Evolutionary conservation across 2,888 invertebrate species (phyloP).

Genomic region (Pediacus dermestoides): DNA sequence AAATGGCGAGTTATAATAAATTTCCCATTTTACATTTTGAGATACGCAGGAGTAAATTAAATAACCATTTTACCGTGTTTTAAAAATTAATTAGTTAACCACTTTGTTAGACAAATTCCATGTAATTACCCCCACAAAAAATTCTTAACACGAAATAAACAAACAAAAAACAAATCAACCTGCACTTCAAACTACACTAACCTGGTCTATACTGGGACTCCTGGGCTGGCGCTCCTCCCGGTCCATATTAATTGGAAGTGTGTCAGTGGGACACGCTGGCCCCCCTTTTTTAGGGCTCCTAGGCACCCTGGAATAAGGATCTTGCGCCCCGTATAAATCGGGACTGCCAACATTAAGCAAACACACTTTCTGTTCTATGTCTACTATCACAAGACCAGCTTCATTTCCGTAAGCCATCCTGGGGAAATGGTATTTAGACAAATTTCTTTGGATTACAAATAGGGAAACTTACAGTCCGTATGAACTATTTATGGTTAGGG

Average conservation of each 20-base stretch:
- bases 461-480: conserved; percentile 87
- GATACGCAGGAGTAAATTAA: no score
- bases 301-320: conserved; percentile 72
- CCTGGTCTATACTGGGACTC: conserved; percentile 89
- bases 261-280: conserved; percentile 42
- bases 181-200: no score
- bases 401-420: conserved; percentile 98
- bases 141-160: no score
- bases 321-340: conserved; percentile 86
- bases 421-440: conserved; percentile 34
- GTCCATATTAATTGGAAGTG: conserved; percentile 37
- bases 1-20: no score
- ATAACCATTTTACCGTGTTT: no score
- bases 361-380: conserved; percentile 86
- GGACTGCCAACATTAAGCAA: conserved; percentile 85
- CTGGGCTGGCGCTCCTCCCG: conserved; percentile 59
- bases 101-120: no score
- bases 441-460: background rate
- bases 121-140: no score
- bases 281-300: conserved; percentile 49
- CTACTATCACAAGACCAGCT: conserved; percentile 91
- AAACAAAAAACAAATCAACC: no score
- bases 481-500: conserved; percentile 91
- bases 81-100: no score
- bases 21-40: no score